Conservation (phyloP, 2,797 vertebrate species). For the Liparis tanakae region DNA sequence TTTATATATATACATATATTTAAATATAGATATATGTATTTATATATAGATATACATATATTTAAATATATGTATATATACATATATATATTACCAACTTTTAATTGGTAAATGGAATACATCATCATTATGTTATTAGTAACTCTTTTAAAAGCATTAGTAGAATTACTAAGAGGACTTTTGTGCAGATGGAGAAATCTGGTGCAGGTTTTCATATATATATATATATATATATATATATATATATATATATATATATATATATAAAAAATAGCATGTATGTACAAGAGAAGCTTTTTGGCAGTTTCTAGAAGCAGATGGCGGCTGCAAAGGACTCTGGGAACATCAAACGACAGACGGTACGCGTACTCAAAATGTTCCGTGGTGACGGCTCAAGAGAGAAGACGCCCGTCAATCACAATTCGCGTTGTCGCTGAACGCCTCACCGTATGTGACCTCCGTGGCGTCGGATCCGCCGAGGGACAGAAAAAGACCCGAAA, state of each 20-base stretch:
- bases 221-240: no score
- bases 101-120: neutral
- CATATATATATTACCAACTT: no score
- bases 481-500: constrained; percentile 82
- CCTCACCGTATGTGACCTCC: constrained; percentile 87
- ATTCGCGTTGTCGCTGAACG: constrained; percentile 42
- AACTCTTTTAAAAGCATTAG: constrained; percentile 4
- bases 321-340: constrained; percentile 26
- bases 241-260: no score
- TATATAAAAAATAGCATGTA: no score
- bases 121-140: neutral
- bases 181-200: constrained; percentile 22
- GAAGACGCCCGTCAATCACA: constrained; percentile 44
- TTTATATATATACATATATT: no score
- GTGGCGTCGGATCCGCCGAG: constrained; percentile 77
- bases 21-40: no score
- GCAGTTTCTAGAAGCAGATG: constrained; percentile 43
- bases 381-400: constrained; percentile 24
- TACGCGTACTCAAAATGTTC: constrained; percentile 27
- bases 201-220: constrained; percentile 5
- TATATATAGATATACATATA: no score
- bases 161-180: constrained; percentile 21
- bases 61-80: no score
- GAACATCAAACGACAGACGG: constrained; percentile 40
- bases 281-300: constrained; percentile 17